Evolutionary conservation across 1,140 invertebrate species (phyloP), one percentile per base, ranked within the genome.

Genomic region (Dendrolimus punctatus): DNA sequence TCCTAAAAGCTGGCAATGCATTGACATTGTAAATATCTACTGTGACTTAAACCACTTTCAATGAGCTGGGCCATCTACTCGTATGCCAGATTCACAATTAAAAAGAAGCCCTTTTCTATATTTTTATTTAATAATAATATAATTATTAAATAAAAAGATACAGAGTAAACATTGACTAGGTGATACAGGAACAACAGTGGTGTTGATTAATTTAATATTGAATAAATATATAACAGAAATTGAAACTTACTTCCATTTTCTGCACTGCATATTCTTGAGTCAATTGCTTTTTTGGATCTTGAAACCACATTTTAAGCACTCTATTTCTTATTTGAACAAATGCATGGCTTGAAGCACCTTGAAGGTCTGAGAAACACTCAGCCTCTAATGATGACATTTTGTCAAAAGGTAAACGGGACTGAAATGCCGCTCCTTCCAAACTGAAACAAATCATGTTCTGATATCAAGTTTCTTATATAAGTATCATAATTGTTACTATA

Each of bases 301-400:
- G 96, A 48, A 99, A 89, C 98, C 98, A 99, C 68, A 98, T 90
- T 86, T 99, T 96, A n/a, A 99, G 87, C 88, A 99, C 87, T 72
- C 96, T 90, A 81, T 99, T 99, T 66, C 98, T 91, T 64, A 98
- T 93, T 76, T 98, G 95, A 38, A 99, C 89, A 84, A 97, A 99
- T 5, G 98, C 92, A 63, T 96, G 94, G 6, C 95, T 93, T 67
- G 95, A 93, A 40, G 95, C 90, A 37, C 94, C 91, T 54, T 94
- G 91, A 41, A 99, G 92, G 78, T 99, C 98, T 23, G 95, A 93
- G 82, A 99, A 99, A 76, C 95, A 96, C 41, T 94, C 93, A 5
- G 96, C 95, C 89, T 99, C 98, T 41, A 94, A 92, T 5, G 96
- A 95, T 39, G 96, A 98, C 90, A 99, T 92, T 79, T 98, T 98